Evolutionary conservation across 2,888 invertebrate species (phyloP), one percentile per base, ranked within the genome.

Genomic region (Napeogenes inachia): DNA sequence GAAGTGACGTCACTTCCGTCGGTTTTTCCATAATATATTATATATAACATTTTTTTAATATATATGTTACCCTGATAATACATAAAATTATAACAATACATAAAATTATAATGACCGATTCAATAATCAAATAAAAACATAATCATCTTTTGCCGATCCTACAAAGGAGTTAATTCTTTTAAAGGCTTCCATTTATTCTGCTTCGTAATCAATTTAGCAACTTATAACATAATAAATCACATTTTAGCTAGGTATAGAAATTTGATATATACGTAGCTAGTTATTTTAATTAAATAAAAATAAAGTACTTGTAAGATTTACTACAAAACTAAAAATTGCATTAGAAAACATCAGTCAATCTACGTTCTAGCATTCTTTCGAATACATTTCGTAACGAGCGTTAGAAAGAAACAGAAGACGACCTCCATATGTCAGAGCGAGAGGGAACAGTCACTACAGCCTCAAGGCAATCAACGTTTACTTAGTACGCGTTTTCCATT

Each of bases 391-490:
- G 73, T 74, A 74, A 74, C 69, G 63, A 65, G 75, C 68, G 68
- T 65, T 57, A 66, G 79, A 87, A 56, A 70, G 77, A 74, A 83
- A 87, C 46, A 64, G 69, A 75, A 78, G 80, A 59, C 13, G 8
- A 13, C 55, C 50, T 30, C 30, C 35, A 32, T 59, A 54, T 33
- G 78, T 56, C 54, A 54, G 77, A 84, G 69, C 60, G 75, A 69
- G 82, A 84, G 57, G 59, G 73, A 66, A 47, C 59, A 63, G 68
- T 71, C 66, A 74, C 75, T 77, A 78, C 72, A 75, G 76, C 78
- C 78, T 89, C 89, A 89, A 89, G 89, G 89, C 77, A 84, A 89
- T 78, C 89, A 80, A 89, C 89, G 89, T 87, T 88, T 87, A 85
- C 87, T 81, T 75, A 68, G 63, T 62, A 71, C 75, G 73, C 76